phyloP scores from a whole-genome alignment of 2,797 vertebrate species.

The Euphonia xanthogaster region DNA sequence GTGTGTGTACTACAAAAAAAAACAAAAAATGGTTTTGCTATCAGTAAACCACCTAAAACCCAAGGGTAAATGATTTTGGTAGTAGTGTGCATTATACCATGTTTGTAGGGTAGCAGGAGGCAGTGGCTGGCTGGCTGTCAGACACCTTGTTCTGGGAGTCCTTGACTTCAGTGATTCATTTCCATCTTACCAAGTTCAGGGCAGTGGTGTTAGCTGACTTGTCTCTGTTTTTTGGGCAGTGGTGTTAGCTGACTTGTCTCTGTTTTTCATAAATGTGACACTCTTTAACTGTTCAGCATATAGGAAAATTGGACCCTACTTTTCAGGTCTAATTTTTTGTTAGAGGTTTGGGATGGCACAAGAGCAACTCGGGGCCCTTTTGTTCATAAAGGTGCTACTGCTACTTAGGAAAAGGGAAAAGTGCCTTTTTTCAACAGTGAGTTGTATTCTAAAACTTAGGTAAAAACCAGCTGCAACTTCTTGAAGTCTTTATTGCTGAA shows the following conservation, averaged over 20 bases:
- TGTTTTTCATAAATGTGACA: not conserved
- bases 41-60: not conserved
- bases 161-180: not conserved
- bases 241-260: not conserved
- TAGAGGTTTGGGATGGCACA: not conserved
- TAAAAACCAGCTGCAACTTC: not conserved
- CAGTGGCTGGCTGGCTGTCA: not conserved
- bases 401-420: not conserved
- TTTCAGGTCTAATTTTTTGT: not conserved
- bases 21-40: not conserved
- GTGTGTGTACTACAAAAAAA: not conserved
- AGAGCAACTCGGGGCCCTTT: not conserved
- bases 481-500: not conserved
- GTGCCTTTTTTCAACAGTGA: not conserved
- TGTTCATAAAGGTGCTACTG: not conserved
- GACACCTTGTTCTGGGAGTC: not conserved
- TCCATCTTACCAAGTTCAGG: rapidly evolving
- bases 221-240: not conserved
- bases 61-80: not conserved
- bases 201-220: not conserved
- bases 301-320: not conserved
- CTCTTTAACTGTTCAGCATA: not conserved
- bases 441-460: not conserved
- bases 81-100: rapidly evolving
- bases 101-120: not conserved